These are phyloP conservation scores for Albula glossodonta DNA, from an alignment of 2,113 vertebrate genomes.

Conservation along the genomic window DNA sequence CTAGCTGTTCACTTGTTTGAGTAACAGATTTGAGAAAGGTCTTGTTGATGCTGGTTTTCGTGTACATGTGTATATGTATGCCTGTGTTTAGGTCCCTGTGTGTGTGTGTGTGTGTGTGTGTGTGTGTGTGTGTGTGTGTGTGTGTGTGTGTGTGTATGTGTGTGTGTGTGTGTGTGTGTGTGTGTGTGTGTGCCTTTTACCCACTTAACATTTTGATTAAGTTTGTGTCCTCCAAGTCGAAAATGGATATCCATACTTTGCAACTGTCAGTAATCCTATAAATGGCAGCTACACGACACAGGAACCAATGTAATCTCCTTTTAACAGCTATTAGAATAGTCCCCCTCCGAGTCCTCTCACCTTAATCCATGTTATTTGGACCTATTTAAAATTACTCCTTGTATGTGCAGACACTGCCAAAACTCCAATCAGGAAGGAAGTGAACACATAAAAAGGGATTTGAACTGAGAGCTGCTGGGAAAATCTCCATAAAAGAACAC, in stretches of 20 bases:
- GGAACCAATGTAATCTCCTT: slow-evolving; percentile 30
- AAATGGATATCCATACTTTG: slow-evolving; percentile 34
- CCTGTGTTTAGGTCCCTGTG: background rate
- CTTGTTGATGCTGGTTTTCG: slow-evolving; percentile 19
- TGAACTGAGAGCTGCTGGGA: background rate
- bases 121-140: background rate
- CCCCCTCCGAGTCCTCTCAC: background rate
- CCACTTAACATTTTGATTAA: slow-evolving; percentile 27
- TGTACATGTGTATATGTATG: background rate
- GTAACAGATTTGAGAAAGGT: slow-evolving; percentile 24
- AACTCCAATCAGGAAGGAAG: background rate
- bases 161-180: too few species aligned
- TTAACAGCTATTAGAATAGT: slow-evolving; percentile 4
- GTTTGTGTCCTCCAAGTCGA: slow-evolving; percentile 13
- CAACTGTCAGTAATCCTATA: slow-evolving; percentile 25
- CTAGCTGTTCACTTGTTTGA: background rate
- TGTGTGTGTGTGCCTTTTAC: background rate
- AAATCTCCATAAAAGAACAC: background rate
- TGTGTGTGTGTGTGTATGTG: background rate
- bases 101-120: background rate
- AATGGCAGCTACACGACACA: slow-evolving; percentile 16
- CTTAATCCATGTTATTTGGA: background rate
- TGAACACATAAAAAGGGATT: background rate
- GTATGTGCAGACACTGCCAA: too few species aligned
- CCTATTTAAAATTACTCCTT: background rate